Percentiles rank a stretch among this genome's conserved stretches.
These are phyloP conservation scores for Fringilla coelebs DNA, from an alignment of 2,797 vertebrate species.

Conservation along the genomic window DNA sequence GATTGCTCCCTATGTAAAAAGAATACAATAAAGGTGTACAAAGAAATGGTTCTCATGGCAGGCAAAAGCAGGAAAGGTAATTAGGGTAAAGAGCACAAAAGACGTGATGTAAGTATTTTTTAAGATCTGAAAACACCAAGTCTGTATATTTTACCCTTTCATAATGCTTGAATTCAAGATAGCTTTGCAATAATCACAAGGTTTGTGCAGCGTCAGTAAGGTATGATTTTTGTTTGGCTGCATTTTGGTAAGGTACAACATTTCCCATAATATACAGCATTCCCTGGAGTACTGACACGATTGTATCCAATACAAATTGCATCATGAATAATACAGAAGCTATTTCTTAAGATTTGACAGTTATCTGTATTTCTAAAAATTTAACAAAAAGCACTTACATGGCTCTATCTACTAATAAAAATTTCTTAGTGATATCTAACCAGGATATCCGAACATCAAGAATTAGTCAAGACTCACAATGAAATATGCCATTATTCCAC, in stretches of 20 bases:
- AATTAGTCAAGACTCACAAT: neutral
- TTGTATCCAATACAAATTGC: neutral
- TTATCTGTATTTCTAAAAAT: neutral
- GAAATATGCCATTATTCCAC: neutral
- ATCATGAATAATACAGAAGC: neutral
- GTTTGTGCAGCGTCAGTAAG: neutral
- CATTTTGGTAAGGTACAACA: neutral
- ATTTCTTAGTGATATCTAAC: neutral
- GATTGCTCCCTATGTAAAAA: neutral
- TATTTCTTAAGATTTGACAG: neutral
- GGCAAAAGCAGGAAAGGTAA: neutral
- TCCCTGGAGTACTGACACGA: neutral
- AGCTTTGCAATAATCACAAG: neutral
- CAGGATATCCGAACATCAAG: neutral
- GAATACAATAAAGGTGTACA: neutral
- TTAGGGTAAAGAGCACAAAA: neutral
- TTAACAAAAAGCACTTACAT: neutral
- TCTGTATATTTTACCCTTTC: neutral
- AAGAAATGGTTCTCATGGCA: neutral
- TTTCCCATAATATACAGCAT: neutral
- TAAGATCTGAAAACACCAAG: neutral
- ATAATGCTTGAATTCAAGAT: neutral
- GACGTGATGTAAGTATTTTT: neutral
- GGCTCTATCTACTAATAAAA: neutral
- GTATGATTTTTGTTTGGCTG: neutral